phyloP scores from a whole-genome alignment of 2,797 vertebrate species.

The Tympanoctomys barrerae region DNA sequence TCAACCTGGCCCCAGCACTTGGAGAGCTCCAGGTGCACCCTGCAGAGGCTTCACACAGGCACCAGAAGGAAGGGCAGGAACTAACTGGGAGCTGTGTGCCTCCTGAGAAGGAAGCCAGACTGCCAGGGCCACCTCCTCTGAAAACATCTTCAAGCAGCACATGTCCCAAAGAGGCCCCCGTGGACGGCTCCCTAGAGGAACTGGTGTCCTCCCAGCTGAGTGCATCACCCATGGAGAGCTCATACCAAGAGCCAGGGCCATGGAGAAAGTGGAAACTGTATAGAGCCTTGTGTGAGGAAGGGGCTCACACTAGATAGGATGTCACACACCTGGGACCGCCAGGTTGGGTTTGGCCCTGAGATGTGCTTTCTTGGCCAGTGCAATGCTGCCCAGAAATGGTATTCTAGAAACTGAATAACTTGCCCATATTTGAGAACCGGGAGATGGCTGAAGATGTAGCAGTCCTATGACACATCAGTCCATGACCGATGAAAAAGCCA shows the following conservation, averaged over 20 bases:
- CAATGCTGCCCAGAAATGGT: background rate
- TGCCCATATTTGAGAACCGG: background rate
- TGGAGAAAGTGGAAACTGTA: background rate
- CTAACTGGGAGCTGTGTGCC: too few species aligned
- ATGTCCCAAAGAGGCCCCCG: background rate
- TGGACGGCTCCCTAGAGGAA: accelerated
- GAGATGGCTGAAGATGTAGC: background rate
- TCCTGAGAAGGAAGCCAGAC: background rate
- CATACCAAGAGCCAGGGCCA: background rate
- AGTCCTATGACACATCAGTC: background rate
- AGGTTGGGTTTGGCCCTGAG: background rate
- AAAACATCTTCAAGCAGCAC: background rate
- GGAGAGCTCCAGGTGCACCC: background rate
- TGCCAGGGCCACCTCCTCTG: too few species aligned
- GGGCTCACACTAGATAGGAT: background rate
- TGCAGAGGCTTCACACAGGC: background rate
- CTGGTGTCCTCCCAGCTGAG: background rate
- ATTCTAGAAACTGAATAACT: slow-evolving; percentile 9
- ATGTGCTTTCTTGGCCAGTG: background rate
- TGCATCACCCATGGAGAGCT: background rate
- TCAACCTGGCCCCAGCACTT: background rate
- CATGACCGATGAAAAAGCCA: background rate
- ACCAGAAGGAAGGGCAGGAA: background rate
- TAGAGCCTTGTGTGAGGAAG: background rate
- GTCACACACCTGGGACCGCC: background rate